These are phyloP conservation scores for Rhagoletis pomonella DNA, from an alignment of 1,140 invertebrate species.

Conservation along the genomic window DNA sequence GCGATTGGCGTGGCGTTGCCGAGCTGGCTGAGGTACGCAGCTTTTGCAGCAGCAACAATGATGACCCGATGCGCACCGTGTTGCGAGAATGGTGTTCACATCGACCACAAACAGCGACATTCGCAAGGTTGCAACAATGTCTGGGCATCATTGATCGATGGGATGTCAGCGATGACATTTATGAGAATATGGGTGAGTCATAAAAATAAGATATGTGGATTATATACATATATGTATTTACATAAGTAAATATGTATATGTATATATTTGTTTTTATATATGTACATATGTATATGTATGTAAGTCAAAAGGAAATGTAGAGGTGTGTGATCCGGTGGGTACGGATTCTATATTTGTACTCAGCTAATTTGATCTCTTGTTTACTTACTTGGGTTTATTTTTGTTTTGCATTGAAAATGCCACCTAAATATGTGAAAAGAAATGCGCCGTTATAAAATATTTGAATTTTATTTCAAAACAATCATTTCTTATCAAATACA, in stretches of 20 bases:
- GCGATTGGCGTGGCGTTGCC: conserved; percentile 83
- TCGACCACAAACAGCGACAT: conserved; percentile 70
- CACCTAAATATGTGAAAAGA: too few relatives aligned
- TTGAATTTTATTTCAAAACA: too few relatives aligned
- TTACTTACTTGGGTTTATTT: too few relatives aligned
- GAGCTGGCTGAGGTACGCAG: conserved; percentile 72
- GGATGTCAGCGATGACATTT: conserved; percentile 80
- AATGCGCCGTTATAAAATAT: too few relatives aligned
- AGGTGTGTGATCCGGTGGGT: neutral
- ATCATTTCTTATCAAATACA: too few relatives aligned
- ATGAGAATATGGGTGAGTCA: conserved; percentile 77
- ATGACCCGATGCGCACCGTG: conserved; percentile 77
- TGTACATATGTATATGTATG: too few relatives aligned
- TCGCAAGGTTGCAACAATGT: conserved; percentile 75
- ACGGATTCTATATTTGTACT: conserved; percentile 18
- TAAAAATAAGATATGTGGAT: neutral
- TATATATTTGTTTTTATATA: too few relatives aligned
- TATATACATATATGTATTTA: too few relatives aligned
- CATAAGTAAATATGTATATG: too few relatives aligned
- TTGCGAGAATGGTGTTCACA: conserved; percentile 75
- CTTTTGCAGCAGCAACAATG: conserved; percentile 59
- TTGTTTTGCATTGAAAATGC: too few relatives aligned
- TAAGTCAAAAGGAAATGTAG: too few relatives aligned
- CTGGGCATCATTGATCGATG: conserved; percentile 80
- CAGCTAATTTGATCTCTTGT: neutral